These are phyloP conservation scores for Pterocles gutturalis DNA, from an alignment of 2,113 vertebrate genomes.

Conservation along the genomic window DNA sequence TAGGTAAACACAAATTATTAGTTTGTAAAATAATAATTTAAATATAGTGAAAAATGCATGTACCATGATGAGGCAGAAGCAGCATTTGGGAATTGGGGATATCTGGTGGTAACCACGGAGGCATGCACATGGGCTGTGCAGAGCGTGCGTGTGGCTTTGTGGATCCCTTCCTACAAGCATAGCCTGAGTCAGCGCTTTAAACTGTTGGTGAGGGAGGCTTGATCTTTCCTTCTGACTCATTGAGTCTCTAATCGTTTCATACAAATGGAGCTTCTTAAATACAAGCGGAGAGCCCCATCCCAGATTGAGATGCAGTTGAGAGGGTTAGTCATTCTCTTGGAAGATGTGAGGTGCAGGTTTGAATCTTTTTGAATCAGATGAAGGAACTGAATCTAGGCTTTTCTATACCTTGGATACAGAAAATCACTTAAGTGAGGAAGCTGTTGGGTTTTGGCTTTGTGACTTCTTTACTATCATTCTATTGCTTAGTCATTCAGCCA, in stretches of 20 bases:
- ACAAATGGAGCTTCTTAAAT: background rate
- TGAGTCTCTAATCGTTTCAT: background rate
- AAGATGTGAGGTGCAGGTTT: background rate
- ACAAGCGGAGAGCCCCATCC: background rate
- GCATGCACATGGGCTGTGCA: accelerated
- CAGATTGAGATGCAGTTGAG: background rate
- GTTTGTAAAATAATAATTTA: background rate
- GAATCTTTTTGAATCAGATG: background rate
- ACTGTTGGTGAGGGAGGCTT: background rate
- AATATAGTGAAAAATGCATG: background rate
- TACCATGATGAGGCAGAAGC: background rate
- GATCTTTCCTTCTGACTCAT: background rate
- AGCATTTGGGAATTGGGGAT: background rate
- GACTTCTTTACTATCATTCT: background rate
- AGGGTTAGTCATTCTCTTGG: conserved; percentile 2
- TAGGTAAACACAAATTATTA: background rate
- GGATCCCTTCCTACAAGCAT: background rate
- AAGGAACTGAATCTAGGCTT: background rate
- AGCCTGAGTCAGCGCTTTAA: background rate
- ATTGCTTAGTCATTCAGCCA: background rate
- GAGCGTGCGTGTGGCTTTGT: accelerated
- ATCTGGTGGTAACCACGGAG: accelerated
- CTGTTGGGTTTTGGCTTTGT: background rate
- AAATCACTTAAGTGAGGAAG: background rate
- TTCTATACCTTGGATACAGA: conserved; percentile 8